Conservation (phyloP, 2,888 invertebrate species). For the Tanaodytes sp. region DNA sequence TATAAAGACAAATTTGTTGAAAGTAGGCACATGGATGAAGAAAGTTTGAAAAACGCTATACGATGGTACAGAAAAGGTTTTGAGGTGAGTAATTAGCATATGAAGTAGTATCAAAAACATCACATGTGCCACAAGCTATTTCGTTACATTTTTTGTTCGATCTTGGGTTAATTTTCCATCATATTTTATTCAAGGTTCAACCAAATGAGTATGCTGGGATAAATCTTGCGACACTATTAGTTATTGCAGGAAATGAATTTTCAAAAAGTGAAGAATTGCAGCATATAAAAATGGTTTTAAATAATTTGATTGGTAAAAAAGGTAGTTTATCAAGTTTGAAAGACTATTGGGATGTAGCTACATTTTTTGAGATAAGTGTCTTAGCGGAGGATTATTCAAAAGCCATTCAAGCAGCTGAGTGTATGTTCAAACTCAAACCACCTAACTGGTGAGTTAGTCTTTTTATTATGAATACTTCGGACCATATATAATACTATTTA, state of each 20-base stretch:
- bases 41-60: slow-evolving; percentile 92
- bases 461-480: too few relatives aligned
- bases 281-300: slow-evolving; percentile 94
- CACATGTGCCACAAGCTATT: too few relatives aligned
- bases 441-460: slow-evolving; percentile 87
- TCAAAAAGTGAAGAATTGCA: slow-evolving; percentile 91
- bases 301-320: slow-evolving; percentile 97
- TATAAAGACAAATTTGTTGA: slow-evolving; percentile 98
- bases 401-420: slow-evolving; percentile 96
- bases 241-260: slow-evolving; percentile 97
- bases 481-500: too few relatives aligned
- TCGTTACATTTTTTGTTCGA: too few relatives aligned
- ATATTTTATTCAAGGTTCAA: slow-evolving; percentile 82
- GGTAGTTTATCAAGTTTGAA: slow-evolving; percentile 92
- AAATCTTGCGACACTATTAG: slow-evolving; percentile 96
- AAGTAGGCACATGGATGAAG: slow-evolving; percentile 90
- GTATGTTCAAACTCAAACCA: slow-evolving; percentile 92
- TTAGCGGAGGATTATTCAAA: slow-evolving; percentile 97
- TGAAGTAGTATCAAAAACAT: too few relatives aligned
- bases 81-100: slow-evolving; percentile 78
- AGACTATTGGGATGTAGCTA: slow-evolving; percentile 99
- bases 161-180: too few relatives aligned
- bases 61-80: slow-evolving; percentile 98
- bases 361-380: slow-evolving; percentile 98
- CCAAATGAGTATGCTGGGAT: slow-evolving; percentile 99